phyloP scores from a whole-genome alignment of 2,113 vertebrate species.

The Megaleporinus macrocephalus region DNA sequence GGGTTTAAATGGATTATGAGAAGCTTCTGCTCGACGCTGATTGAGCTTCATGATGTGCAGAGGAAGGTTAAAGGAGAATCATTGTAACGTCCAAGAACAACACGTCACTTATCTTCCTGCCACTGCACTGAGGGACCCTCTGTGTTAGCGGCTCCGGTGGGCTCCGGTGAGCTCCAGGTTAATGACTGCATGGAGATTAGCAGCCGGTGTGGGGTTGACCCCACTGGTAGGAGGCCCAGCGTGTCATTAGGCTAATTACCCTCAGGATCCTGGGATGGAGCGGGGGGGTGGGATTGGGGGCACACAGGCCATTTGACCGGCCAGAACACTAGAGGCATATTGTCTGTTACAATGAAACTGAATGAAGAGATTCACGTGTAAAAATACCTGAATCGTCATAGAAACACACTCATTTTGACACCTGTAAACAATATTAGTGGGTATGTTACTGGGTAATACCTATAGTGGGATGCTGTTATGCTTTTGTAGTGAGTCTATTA shows the following conservation, averaged over 20 bases:
- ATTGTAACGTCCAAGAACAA: constrained; percentile 73
- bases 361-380: background rate
- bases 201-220: constrained; percentile 66
- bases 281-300: no score
- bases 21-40: constrained; percentile 63
- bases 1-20: no score
- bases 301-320: constrained; percentile 8
- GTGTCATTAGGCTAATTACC: constrained; percentile 71
- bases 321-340: constrained; percentile 41
- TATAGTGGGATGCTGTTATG: no score
- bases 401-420: no score
- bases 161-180: constrained; percentile 67
- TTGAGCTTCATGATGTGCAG: constrained; percentile 71
- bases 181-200: constrained; percentile 78
- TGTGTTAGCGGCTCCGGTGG: constrained; percentile 20
- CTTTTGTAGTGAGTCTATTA: no score
- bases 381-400: no score
- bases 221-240: constrained; percentile 58
- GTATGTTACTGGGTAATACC: no score
- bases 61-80: constrained; percentile 70
- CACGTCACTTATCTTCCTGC: constrained; percentile 55
- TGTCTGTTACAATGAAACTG: constrained; percentile 25
- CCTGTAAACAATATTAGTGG: no score
- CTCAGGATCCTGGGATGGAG: constrained; percentile 49
- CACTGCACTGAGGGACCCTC: constrained; percentile 29